phyloP scores from a whole-genome alignment of 2,797 vertebrate genomes.

The Rhodeus uyekii region DNA sequence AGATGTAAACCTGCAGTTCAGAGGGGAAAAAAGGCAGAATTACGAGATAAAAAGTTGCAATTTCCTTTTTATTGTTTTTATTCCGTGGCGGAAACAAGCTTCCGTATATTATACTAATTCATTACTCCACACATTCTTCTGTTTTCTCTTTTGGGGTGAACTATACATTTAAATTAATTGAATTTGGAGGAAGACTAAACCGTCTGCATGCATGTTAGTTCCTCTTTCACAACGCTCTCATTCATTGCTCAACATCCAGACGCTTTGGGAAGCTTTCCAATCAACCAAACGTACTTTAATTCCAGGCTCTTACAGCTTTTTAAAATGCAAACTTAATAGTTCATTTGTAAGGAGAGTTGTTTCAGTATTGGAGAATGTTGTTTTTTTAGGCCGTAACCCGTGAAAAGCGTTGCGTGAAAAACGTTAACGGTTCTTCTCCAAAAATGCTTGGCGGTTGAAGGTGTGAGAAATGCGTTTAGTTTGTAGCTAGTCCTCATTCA shows the following conservation, averaged over 20 bases:
- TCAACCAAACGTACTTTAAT: background rate
- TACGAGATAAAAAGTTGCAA: too few relatives aligned
- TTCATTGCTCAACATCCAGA: background rate
- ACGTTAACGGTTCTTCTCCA: background rate
- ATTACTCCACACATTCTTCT: background rate
- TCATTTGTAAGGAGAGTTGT: background rate
- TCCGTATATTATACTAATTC: background rate
- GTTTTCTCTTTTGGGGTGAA: too few relatives aligned
- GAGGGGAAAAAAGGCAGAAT: too few relatives aligned
- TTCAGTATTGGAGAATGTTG: background rate
- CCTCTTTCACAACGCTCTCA: background rate
- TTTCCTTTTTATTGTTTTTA: too few relatives aligned
- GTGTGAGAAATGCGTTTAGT: background rate
- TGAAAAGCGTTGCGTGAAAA: background rate
- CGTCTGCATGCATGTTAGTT: too few relatives aligned
- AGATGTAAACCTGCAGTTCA: too few relatives aligned
- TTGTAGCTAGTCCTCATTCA: background rate
- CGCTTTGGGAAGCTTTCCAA: background rate
- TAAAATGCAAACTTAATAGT: background rate
- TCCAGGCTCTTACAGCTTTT: background rate
- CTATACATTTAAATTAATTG: too few relatives aligned
- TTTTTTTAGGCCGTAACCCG: background rate
- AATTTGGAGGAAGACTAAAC: too few relatives aligned
- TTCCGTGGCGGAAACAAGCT: background rate
- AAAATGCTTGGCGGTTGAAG: background rate